Percentiles rank a stretch among this genome's conserved stretches.
These are phyloP conservation scores for Liposcelis brunnea DNA, from an alignment of 2,888 invertebrate species.

Conservation along the genomic window DNA sequence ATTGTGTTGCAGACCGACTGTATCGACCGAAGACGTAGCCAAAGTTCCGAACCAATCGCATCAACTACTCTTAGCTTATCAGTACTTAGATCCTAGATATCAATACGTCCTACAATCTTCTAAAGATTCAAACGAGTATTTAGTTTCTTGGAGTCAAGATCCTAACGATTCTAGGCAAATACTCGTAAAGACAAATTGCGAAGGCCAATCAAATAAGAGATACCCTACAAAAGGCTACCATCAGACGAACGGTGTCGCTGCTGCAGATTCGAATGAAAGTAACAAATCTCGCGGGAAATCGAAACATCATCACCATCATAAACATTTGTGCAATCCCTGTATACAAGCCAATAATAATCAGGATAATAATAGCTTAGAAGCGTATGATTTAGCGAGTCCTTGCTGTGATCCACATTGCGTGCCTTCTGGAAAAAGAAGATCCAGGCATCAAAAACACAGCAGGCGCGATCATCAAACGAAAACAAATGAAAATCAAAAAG, in stretches of 20 bases:
- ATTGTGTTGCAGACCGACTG: constrained; percentile 48
- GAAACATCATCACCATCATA: constrained; percentile 18
- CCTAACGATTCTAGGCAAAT: background rate
- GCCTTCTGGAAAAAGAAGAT: constrained; percentile 36
- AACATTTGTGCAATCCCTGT: constrained; percentile 53
- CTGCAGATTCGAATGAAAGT: constrained; percentile 16
- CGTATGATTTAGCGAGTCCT: constrained; percentile 71
- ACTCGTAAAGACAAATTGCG: background rate
- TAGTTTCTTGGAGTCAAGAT: constrained; percentile 47
- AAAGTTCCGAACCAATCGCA: constrained; percentile 15
- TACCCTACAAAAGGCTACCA: constrained; percentile 23
- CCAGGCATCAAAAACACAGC: constrained; percentile 31
- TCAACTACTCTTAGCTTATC: constrained; percentile 26
- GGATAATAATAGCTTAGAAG: constrained; percentile 65
- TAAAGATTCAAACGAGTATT: constrained; percentile 46
- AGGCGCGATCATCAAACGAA: constrained; percentile 29
- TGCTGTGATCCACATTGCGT: constrained; percentile 78
- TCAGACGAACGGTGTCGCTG: constrained; percentile 25
- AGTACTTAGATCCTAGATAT: constrained; percentile 52
- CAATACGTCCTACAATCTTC: constrained; percentile 52
- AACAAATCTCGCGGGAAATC: constrained; percentile 14
- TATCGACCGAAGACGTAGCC: constrained; percentile 59
- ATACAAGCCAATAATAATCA: constrained; percentile 40
- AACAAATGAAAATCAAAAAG: constrained; percentile 41
- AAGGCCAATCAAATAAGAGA: background rate